Evolutionary conservation across 2,797 vertebrate species (phyloP).

Genomic region (Otolemur crassicaudatus): DNA sequence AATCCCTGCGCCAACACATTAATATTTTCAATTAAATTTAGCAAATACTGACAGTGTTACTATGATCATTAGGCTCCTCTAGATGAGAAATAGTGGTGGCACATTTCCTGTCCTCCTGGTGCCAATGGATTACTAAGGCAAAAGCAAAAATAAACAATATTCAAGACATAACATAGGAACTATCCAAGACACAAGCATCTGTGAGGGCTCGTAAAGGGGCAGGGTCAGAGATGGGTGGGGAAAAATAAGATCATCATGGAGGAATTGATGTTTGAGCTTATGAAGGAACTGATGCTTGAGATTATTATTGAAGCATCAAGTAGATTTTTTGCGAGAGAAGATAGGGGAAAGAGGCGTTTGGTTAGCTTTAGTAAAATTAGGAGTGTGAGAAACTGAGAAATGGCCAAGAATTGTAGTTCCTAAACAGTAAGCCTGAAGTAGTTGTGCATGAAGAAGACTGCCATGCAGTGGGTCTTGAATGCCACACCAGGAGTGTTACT

Average conservation of each 20-base stretch:
- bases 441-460: neutral
- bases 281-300: neutral
- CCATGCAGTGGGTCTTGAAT: neutral
- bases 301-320: neutral
- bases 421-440: neutral
- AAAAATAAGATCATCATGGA: neutral
- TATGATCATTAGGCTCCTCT: neutral
- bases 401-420: neutral
- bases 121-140: neutral
- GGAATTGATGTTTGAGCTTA: neutral
- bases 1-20: neutral
- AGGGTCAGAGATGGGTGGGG: neutral
- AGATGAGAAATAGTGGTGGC: constrained; percentile 3
- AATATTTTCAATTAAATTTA: neutral
- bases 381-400: neutral
- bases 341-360: neutral
- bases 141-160: neutral
- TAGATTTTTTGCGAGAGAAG: neutral
- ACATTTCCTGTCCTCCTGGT: neutral
- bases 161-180: neutral
- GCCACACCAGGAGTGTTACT: neutral
- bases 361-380: neutral
- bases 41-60: neutral
- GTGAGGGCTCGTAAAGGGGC: neutral
- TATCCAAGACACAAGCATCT: neutral